These are phyloP conservation scores for Platycheirus rosarum DNA, from an alignment of 2,888 invertebrate species.

Conservation along the genomic window DNA sequence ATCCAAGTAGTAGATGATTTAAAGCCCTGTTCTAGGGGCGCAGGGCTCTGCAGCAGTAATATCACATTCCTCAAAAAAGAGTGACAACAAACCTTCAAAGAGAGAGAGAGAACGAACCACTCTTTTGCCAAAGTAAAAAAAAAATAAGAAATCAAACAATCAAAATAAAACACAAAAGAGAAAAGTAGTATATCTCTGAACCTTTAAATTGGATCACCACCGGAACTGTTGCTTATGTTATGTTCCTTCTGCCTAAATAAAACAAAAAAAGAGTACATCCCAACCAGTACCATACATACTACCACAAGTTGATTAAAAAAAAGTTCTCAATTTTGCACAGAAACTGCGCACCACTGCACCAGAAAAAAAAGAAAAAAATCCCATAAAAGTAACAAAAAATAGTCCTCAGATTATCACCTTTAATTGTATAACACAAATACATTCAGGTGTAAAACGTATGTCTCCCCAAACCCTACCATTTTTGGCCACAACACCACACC, in stretches of 20 bases:
- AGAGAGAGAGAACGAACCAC: neutral
- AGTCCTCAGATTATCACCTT: constrained; percentile 67
- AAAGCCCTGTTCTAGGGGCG: neutral
- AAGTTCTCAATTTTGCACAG: constrained; percentile 27
- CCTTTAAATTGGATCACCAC: constrained; percentile 22
- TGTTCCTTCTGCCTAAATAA: too few relatives aligned
- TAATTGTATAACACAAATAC: constrained; percentile 71
- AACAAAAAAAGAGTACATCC: too few relatives aligned
- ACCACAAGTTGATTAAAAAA: constrained; percentile 32
- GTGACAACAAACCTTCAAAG: constrained; percentile 13
- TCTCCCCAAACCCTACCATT: neutral
- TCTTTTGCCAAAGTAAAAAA: too few relatives aligned
- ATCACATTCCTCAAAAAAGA: constrained; percentile 18
- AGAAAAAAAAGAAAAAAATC: neutral
- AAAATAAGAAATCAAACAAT: constrained; percentile 16
- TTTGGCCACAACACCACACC: neutral
- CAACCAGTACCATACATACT: constrained; percentile 24
- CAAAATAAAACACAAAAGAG: constrained; percentile 15
- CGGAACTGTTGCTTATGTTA: constrained; percentile 63
- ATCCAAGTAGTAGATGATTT: neutral
- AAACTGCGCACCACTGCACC: constrained; percentile 66
- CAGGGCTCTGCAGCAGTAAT: neutral
- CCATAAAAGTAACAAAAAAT: constrained; percentile 6
- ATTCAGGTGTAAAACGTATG: constrained; percentile 70
- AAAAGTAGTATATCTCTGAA: constrained; percentile 23